A percentile compares a stretch with the other conserved stretches of the same genome.
Evolutionary conservation across 2,888 invertebrate species (phyloP).

Genomic region (Oligia latruncula): DNA sequence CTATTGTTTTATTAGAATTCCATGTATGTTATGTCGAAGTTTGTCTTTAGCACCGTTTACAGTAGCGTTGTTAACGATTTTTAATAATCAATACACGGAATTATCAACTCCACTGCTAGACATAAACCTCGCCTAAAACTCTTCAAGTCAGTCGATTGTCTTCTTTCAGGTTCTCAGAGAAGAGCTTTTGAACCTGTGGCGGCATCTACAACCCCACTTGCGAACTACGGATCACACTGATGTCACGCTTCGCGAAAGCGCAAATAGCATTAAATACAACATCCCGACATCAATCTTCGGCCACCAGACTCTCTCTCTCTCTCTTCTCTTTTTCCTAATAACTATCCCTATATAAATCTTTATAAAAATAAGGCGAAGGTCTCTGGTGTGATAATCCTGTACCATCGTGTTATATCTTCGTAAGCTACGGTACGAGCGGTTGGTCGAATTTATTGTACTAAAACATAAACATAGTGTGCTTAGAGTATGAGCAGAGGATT

Average conservation of each 20-base stretch:
- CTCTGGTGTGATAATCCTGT: constrained; percentile 54
- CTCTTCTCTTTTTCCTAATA: too few species aligned
- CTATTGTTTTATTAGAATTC: constrained; percentile 40
- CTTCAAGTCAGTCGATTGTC: not conserved
- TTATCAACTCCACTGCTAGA: not conserved
- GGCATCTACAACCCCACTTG: too few species aligned
- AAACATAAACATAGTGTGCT: constrained; percentile 66
- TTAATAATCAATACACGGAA: not conserved
- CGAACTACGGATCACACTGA: too few species aligned
- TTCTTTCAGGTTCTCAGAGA: not conserved
- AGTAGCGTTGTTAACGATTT: not conserved
- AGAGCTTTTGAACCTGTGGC: not conserved
- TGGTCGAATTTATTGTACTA: constrained; percentile 66
- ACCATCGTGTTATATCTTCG: constrained; percentile 65
- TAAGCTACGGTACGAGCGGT: constrained; percentile 54
- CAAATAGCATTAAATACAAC: not conserved
- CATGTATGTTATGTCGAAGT: constrained; percentile 17
- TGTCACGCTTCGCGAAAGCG: too few species aligned
- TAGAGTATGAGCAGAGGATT: constrained; percentile 66
- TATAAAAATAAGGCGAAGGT: constrained; percentile 57
- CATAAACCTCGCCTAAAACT: not conserved
- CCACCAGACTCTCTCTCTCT: too few species aligned
- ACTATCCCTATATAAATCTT: constrained; percentile 46
- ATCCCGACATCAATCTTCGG: not conserved
- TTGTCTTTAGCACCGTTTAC: constrained; percentile 11